Evolutionary conservation across 2,797 vertebrate species (phyloP), one percentile per base, ranked within the genome.

Genomic region (Tauraco hartlaubi): DNA sequence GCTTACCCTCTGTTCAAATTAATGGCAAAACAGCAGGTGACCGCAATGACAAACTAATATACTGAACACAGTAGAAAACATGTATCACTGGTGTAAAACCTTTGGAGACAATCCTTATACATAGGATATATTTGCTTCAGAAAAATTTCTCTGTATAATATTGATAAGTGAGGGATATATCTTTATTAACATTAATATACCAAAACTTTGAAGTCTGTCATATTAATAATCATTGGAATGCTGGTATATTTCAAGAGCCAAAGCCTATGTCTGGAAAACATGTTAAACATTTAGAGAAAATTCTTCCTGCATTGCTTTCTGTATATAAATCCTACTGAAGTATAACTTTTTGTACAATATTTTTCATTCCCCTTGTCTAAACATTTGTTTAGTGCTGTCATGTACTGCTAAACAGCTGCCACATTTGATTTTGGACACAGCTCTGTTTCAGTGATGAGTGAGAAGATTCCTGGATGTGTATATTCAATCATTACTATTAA

Each of bases 381-480:
- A 93, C 26, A 83, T 88, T 90, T 93, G 35, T 88, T 95, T 92
- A 69, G 59, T 41, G 22, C 44, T 90, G 76, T 56, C 69, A 58
- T 9, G 9, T 62, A 35, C 67, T 66, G 13, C 55, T 79, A 62
- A 94, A 88, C 76, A 93, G 46, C 35, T 86, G 85, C 37, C 85
- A 86, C 25, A 22, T 79, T 92, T 67, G 16, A 78, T 72, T 90
- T 86, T 76, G 28, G 35, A 73, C 35, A 66, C 11, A 28, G 8
- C 29, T 88, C 41, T 68, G 5, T 62, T 84, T 78, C 79, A 88
- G 29, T 46, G 63, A 59, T 76, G 63, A 90, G 37, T 82, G 39
- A 94, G 94, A 91, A 69, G 2, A 13, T 52, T 75, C 39, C 43
- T 82, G 58, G 23, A 66, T 15, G 4, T 31, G 31, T 54, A 72